Base-by-base conservation (phyloP, 2,888 invertebrate species). In the Belgica antarctica region DNA sequence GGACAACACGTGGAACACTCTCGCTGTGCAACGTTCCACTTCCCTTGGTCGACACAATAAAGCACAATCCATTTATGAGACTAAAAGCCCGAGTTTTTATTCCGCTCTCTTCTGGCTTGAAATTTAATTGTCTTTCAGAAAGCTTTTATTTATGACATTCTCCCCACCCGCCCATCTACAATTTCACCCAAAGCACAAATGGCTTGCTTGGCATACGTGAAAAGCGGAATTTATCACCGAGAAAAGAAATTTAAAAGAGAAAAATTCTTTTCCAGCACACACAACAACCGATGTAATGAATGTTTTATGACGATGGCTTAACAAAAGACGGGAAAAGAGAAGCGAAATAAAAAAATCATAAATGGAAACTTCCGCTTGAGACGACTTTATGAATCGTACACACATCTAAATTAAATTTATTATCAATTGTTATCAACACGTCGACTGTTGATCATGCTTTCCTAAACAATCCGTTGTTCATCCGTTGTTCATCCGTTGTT, bases 111-210 rank as follows among this genome's bases (percentile, higher is more conserved):
- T 46, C 2, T 52, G 52, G 19, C 22, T 52, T 52, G 52, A 52
- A 59, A 59, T 59, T 59, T 59, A 59, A 59, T 59, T 59, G 59
- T 25, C 24, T 25, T 59, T 59, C 59, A 59, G 59, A 59, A 27
- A 22, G 22, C n/a, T 24, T 52, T 59, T 59, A 59, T 59, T 59
- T 59, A 59, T 59, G 24, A n/a, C 17, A 52, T 52, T 52, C 52
- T 22, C 7, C 22, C 22, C 52, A 1, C 52, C 22, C 52, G 22
- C 41, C 41, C 22, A 1, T 22, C 19, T 17, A 4, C 52, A 52
- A 46, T 5, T 22, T 52, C 22, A n/a, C n/a, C n/a, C n/a, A n/a
- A n/a, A n/a, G n/a, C n/a, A 22, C 52, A 52, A 52, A 52, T 22
- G 52, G 22, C 52, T 52, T 41, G 41, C 8, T 8, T 41, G 41